Evolutionary conservation across 2,888 invertebrate genomes (phyloP).

Genomic region (Ennomos quercinarius): DNA sequence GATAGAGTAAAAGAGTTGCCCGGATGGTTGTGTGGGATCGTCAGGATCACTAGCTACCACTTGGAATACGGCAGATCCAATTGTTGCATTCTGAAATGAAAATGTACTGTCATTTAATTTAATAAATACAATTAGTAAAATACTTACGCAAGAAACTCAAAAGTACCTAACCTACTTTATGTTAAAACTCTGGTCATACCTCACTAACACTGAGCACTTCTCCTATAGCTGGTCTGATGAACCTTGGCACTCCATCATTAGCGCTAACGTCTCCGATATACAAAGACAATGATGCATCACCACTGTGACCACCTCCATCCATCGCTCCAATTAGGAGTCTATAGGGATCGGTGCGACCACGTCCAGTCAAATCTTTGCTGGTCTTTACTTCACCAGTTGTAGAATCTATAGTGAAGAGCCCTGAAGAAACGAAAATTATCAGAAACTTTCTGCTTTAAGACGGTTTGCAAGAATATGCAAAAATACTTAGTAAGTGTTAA

Average conservation of each 20-base stretch:
- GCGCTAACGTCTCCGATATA: slow-evolving; percentile 92
- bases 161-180: no score
- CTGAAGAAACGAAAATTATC: slow-evolving; percentile 58
- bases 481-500: no score
- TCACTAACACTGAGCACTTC: slow-evolving; percentile 90
- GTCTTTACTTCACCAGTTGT: slow-evolving; percentile 89
- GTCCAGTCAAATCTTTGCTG: slow-evolving; percentile 88
- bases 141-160: no score
- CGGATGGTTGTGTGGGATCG: slow-evolving; percentile 90
- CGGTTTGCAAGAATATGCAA: no score
- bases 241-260: slow-evolving; percentile 92
- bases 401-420: slow-evolving; percentile 88
- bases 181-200: slow-evolving; percentile 61
- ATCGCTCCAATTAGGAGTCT: slow-evolving; percentile 88
- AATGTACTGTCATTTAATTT: neutral
- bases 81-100: slow-evolving; percentile 86
- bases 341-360: slow-evolving; percentile 91
- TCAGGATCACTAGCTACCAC: slow-evolving; percentile 92
- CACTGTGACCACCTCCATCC: slow-evolving; percentile 88
- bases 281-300: slow-evolving; percentile 87
- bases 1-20: slow-evolving; percentile 89
- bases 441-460: no score
- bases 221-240: slow-evolving; percentile 88
- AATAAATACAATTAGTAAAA: no score
- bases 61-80: slow-evolving; percentile 90